A percentile compares a stretch with the other conserved stretches of the same genome.
These are phyloP conservation scores for Spea multiplicata DNA, from an alignment of 2,113 vertebrate species.

Conservation along the genomic window DNA sequence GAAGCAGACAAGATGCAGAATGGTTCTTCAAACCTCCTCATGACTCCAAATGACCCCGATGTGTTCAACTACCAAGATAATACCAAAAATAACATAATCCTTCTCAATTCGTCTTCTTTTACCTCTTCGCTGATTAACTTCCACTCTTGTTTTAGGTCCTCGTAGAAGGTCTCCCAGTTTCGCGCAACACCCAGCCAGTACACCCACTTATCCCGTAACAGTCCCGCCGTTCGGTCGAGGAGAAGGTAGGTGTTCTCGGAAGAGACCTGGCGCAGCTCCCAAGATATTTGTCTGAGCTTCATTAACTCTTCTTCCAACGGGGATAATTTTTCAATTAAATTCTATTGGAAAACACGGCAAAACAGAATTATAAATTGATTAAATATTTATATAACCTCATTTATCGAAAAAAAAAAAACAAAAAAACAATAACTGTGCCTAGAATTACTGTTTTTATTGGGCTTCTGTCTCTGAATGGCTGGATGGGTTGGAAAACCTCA, in stretches of 20 bases:
- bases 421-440: no score
- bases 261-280: constrained; percentile 49
- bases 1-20: no score
- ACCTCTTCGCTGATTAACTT: constrained; percentile 76
- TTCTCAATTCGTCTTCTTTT: background rate
- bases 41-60: no score
- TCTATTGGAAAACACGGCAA: constrained; percentile 51
- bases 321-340: constrained; percentile 62
- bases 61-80: no score
- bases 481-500: no score
- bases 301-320: constrained; percentile 58
- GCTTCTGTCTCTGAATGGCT: no score
- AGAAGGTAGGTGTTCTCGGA: constrained; percentile 7
- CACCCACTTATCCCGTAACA: constrained; percentile 69
- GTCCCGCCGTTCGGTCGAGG: constrained; percentile 27
- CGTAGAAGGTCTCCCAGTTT: constrained; percentile 66
- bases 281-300: constrained; percentile 58
- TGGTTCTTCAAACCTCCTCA: no score
- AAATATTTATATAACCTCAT: no score
- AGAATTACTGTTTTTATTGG: no score
- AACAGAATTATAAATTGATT: background rate
- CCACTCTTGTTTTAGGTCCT: constrained; percentile 76
- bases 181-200: constrained; percentile 58
- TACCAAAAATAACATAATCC: no score
- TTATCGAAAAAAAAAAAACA: no score